phyloP scores from a whole-genome alignment of 1,140 invertebrate genomes.

The Drosophila quadrilineata region DNA sequence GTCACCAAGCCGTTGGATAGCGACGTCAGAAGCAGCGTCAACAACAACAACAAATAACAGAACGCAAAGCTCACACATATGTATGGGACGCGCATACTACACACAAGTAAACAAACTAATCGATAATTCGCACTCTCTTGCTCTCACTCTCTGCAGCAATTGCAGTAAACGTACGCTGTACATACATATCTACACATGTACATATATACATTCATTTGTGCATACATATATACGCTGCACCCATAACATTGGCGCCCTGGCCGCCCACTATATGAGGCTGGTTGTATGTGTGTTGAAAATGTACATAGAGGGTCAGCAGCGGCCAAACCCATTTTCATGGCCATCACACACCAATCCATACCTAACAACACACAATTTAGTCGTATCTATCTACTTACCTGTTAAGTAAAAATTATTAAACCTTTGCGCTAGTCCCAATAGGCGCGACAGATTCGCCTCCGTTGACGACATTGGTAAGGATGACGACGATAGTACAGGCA shows the following conservation, averaged over 20 bases:
- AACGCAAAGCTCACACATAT: slow-evolving; percentile 1
- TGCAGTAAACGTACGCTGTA: slow-evolving; percentile 54
- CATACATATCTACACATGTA: too few species aligned
- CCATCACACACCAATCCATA: slow-evolving; percentile 14
- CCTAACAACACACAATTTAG: slow-evolving; percentile 6
- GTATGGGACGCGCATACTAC: neutral
- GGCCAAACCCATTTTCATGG: slow-evolving; percentile 50
- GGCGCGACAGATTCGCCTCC: slow-evolving; percentile 84
- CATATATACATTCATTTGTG: too few species aligned
- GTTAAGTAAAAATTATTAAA: slow-evolving; percentile 93
- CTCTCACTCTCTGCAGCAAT: slow-evolving; percentile 38
- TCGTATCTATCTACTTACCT: slow-evolving; percentile 83
- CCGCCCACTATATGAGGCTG: slow-evolving; percentile 37
- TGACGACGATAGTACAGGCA: slow-evolving; percentile 13
- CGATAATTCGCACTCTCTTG: slow-evolving; percentile 46
- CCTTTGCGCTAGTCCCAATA: slow-evolving; percentile 89
- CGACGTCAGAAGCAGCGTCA: slow-evolving; percentile 27
- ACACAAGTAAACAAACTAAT: slow-evolving; percentile 50
- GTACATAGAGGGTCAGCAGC: slow-evolving; percentile 15
- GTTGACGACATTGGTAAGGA: slow-evolving; percentile 61
- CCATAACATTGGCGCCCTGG: slow-evolving; percentile 41
- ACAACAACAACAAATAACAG: slow-evolving; percentile 8
- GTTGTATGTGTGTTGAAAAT: slow-evolving; percentile 6
- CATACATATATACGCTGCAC: slow-evolving; percentile 32
- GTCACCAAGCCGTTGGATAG: slow-evolving; percentile 28